A percentile compares a stretch with the other conserved stretches of the same genome.
Evolutionary conservation across 2,797 vertebrate species (phyloP).

Genomic region (Babyrousa celebensis): DNA sequence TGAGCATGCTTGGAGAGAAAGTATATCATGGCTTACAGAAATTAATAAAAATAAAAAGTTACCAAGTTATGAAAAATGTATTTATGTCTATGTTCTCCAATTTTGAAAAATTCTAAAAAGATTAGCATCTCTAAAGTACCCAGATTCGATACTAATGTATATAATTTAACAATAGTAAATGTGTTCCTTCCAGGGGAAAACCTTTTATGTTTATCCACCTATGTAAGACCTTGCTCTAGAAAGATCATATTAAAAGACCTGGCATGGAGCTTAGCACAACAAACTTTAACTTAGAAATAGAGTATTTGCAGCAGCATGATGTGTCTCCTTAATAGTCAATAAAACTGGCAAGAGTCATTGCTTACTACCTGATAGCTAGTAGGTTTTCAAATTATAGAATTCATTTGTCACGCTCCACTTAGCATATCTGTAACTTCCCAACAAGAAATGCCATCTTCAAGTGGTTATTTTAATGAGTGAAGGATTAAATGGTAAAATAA

Average conservation of each 20-base stretch:
- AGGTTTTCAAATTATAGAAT: slow-evolving; percentile 88
- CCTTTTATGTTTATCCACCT: not conserved
- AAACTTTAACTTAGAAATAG: slow-evolving; percentile 74
- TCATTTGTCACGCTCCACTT: slow-evolving; percentile 88
- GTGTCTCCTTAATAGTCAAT: slow-evolving; percentile 85
- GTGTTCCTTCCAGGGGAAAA: not conserved
- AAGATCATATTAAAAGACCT: not conserved
- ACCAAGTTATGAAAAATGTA: too few relatives aligned
- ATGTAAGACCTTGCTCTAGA: not conserved
- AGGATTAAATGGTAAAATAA: slow-evolving; percentile 85
- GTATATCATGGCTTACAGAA: not conserved
- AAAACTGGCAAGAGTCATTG: slow-evolving; percentile 83
- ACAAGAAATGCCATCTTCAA: slow-evolving; percentile 80
- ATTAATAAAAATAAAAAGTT: slow-evolving; percentile 12
- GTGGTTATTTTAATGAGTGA: slow-evolving; percentile 87
- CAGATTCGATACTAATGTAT: not conserved
- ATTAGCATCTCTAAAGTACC: not conserved
- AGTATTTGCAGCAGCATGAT: slow-evolving; percentile 74
- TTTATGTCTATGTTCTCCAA: not conserved
- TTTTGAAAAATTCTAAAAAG: not conserved
- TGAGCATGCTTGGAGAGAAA: not conserved
- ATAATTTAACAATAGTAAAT: not conserved
- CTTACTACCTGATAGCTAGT: slow-evolving; percentile 80
- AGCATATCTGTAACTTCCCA: slow-evolving; percentile 84
- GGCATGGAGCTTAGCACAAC: not conserved